Evolutionary conservation across 2,113 vertebrate genomes (phyloP), one percentile per base, ranked within the genome.

Genomic region (Pogonocichla stellata): DNA sequence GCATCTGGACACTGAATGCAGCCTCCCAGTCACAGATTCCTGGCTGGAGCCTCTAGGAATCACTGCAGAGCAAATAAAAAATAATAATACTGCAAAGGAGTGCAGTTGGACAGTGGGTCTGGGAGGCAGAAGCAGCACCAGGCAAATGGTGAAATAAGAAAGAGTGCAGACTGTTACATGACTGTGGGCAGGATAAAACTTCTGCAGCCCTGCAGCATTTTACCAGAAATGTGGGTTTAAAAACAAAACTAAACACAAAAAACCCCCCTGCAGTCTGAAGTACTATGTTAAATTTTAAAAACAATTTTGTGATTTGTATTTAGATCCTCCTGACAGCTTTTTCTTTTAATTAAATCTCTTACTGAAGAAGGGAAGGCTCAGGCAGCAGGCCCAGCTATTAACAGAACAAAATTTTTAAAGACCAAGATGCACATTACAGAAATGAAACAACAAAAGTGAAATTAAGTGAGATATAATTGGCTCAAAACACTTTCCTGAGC

Each of bases 61-160:
- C 67, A 61, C 88, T 88, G 75, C 86, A 96, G 72, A 88, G 75
- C 42, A 93, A 80, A 93, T 80, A 12, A 94, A 86, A 77, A 94
- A 40, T 34, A 69, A 88, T 38, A 93, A 48, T 3, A 64, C 81
- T 73, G 85, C 88, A 92, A 29, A 0, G 5, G 38, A 90, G n/a
- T 4, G 33, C 79, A 50, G 81, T 2, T 2, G 19, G 87, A 54
- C 48, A 38, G 43, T 10, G 17, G 66, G 33, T 12, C 34, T 67
- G 77, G 51, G 64, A 93, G 86, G 54, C 79, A 79, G 33, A 43
- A 73, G 61, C 2, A 0, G 67, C 14, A 79, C 33, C 61, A 75
- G 62, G 43, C 36, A 81, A 72, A 81, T 8, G 12, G 71, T 19
- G 62, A 69, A 60, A 42, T 16, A 38, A 62, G 38, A 6, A 47